Base-by-base conservation (phyloP, 2,797 vertebrate genomes). In the Clarias laeviceps region DNA sequence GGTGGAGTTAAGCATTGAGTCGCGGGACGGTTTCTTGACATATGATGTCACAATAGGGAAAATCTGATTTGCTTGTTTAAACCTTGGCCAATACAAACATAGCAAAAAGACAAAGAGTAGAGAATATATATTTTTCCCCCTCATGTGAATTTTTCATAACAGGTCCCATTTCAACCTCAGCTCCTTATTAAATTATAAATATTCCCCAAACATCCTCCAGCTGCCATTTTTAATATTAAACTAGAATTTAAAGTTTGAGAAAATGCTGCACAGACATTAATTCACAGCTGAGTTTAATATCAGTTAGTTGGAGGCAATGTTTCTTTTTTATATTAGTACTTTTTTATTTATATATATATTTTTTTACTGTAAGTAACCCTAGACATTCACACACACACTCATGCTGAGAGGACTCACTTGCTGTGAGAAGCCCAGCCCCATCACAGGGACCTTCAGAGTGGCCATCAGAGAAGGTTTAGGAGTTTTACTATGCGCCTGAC, bases 401-500 rank as follows among this genome's bases (percentile, higher is more conserved):
- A 87, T 29, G 91, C 91, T 83, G 82, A 87, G 88, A 88, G 80
- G 92, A 97, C 96, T 97, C 96, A 97, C 96, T 96, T 97, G 96
- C 91, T 96, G 97, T 95, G 97, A 97, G 95, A 96, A 97, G 95
- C 96, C 96, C 96, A 93, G 95, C 93, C 96, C 96, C 95, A 97
- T 95, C 95, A 96, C 90, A 91, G 97, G 97, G 90, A 98, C 97
- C 95, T 96, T 98, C 96, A 98, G 95, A 93, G 95, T 98, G 93
- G 98, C 96, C 94, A 94, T 96, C 92, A 97, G 96, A 95, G 97
- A 94, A 92, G 97, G 95, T 95, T 96, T 95, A 95, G 96, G 93
- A 92, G 95, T 96, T 96, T 98, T 97, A 96, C 96, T 97, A 92
- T 97, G 96, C 94, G 97, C 96, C 89, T 98, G 97, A 95, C 97